phyloP scores from a whole-genome alignment of 2,113 vertebrate species.

The Sitta europaea region DNA sequence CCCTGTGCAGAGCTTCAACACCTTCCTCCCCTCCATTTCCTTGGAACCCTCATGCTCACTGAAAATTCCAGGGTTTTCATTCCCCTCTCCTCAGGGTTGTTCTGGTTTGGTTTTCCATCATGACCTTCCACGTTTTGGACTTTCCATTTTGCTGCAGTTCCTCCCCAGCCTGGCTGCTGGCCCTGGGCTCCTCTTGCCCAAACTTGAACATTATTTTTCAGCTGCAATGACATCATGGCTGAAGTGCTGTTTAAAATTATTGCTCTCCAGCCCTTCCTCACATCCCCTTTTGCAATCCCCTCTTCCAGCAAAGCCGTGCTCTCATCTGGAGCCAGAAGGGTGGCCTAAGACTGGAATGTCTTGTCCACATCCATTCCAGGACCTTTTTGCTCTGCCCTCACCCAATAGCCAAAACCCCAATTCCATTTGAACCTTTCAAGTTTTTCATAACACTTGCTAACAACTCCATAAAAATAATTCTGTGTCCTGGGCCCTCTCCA shows the following conservation, averaged over 20 bases:
- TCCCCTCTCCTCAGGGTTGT: background rate
- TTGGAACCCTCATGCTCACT: fast-evolving
- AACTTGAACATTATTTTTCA: background rate
- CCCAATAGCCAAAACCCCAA: background rate
- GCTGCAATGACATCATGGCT: background rate
- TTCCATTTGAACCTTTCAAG: background rate
- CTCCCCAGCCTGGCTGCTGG: background rate
- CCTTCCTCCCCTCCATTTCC: background rate
- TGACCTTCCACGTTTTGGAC: background rate
- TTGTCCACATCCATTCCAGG: background rate
- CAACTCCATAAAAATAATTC: background rate
- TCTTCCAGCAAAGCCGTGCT: background rate
- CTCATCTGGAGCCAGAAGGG: background rate
- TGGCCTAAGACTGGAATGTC: background rate
- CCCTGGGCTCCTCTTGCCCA: background rate
- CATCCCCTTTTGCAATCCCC: background rate
- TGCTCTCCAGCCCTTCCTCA: background rate
- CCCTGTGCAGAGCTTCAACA: background rate
- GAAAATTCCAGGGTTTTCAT: background rate
- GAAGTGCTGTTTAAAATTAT: background rate
- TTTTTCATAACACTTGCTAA: background rate
- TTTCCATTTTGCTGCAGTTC: background rate
- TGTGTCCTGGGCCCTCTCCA: background rate
- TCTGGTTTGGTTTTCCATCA: background rate
- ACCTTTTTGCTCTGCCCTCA: background rate